These are phyloP conservation scores for Tyrophagus putrescentiae DNA, from an alignment of 1,140 invertebrate genomes.

Conservation along the genomic window DNA sequence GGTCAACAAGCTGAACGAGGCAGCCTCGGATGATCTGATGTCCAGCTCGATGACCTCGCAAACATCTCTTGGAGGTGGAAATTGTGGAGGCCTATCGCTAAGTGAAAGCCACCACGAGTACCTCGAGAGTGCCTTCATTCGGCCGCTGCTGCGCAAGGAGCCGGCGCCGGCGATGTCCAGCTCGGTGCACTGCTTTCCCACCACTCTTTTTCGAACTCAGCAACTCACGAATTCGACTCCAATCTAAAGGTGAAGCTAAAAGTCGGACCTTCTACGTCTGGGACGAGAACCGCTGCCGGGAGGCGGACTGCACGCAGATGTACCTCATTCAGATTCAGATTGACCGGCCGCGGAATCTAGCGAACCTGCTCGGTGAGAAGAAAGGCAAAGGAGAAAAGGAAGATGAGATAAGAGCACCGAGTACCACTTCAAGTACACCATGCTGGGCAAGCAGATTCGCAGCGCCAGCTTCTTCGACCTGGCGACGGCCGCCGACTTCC, in stretches of 20 bases:
- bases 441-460: conserved; percentile 38
- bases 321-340: conserved; percentile 6
- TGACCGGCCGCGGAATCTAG: background rate
- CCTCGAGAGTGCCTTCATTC: conserved; percentile 6
- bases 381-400: too few species aligned
- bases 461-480: conserved; percentile 37
- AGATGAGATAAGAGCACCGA: background rate
- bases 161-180: too few species aligned
- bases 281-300: conserved; percentile 13
- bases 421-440: conserved; percentile 37
- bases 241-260: conserved; percentile 20
- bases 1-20: conserved; percentile 33
- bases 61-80: background rate
- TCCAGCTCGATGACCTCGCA: background rate
- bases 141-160: background rate
- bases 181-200: too few species aligned
- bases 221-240: conserved; percentile 1
- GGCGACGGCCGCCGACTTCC: conserved; percentile 32
- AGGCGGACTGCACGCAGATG: background rate
- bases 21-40: background rate
- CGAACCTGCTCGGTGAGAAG: background rate
- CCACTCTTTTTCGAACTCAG: too few species aligned
- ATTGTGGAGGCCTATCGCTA: background rate
- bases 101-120: conserved; percentile 12
- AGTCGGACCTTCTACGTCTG: conserved; percentile 18